phyloP scores from a whole-genome alignment of 2,113 vertebrate species.

The Kobus ellipsiprymnus region DNA sequence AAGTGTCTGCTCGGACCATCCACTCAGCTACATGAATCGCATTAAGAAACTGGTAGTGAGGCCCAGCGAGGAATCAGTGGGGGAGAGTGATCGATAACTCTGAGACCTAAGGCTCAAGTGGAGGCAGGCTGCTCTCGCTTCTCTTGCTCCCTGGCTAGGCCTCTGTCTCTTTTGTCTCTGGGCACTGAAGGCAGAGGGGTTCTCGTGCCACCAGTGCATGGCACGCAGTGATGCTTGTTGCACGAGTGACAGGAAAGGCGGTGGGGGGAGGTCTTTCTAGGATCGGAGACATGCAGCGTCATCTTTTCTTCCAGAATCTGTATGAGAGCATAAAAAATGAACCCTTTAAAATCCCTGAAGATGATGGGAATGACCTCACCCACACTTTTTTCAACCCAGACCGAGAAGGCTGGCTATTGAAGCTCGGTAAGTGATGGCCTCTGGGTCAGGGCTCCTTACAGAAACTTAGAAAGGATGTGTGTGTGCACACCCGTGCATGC shows the following conservation, averaged over 20 bases:
- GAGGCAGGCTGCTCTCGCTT: neutral
- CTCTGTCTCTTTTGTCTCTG: neutral
- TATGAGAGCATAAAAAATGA: conserved; percentile 99
- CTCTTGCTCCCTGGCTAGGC: neutral
- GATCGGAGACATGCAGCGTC: neutral
- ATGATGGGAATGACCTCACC: conserved; percentile 97
- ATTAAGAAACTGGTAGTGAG: neutral
- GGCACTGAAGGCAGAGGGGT: neutral
- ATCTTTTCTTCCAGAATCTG: conserved; percentile 85
- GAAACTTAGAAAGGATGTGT: neutral
- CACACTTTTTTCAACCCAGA: conserved; percentile 99
- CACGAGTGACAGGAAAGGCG: neutral
- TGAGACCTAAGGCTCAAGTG: neutral
- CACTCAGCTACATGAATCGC: neutral
- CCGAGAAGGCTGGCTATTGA: conserved; percentile 97
- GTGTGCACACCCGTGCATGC: rapidly evolving
- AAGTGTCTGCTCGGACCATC: neutral
- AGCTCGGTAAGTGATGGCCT: conserved; percentile 87
- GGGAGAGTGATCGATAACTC: neutral
- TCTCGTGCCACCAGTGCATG: rapidly evolving
- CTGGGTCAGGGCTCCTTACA: rapidly evolving
- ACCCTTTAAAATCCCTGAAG: conserved; percentile 98
- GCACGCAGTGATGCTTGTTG: neutral
- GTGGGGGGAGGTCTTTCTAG: rapidly evolving
- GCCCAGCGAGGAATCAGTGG: neutral